phyloP scores from a whole-genome alignment of 2,888 invertebrate species.

The Seira musarum region DNA sequence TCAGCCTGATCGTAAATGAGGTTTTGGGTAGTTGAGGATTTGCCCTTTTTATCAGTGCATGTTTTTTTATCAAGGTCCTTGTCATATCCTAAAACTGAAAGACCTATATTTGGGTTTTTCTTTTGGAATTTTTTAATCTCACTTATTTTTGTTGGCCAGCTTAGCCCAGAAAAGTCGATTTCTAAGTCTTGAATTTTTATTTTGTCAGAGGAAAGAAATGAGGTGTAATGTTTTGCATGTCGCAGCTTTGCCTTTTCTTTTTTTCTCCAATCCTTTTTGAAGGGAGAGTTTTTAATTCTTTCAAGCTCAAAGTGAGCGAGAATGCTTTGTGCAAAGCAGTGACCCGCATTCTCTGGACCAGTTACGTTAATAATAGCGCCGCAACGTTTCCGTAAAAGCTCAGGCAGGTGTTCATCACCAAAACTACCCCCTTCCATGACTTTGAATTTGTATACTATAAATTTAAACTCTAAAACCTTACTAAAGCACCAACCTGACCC shows the following conservation, averaged over 20 bases:
- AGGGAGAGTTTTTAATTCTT: too few species aligned
- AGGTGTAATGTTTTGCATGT: background rate
- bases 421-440: background rate
- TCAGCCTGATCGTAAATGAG: background rate
- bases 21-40: background rate
- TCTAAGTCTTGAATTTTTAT: background rate
- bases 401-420: background rate
- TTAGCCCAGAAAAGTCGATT: background rate
- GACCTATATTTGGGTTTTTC: constrained; percentile 12
- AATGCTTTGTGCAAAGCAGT: too few species aligned
- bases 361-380: background rate
- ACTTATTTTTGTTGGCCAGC: background rate
- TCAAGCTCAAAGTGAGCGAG: too few species aligned
- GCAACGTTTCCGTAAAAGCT: background rate
- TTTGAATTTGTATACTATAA: background rate
- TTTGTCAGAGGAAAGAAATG: background rate
- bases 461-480: background rate
- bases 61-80: background rate
- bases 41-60: background rate
- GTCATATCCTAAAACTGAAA: constrained; percentile 20
- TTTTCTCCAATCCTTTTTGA: too few species aligned
- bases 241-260: background rate
- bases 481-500: background rate
- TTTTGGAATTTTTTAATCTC: constrained; percentile 4
- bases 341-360: too few species aligned